These are phyloP conservation scores for Drosophila formosana DNA, from an alignment of 2,888 invertebrate genomes.

Conservation along the genomic window DNA sequence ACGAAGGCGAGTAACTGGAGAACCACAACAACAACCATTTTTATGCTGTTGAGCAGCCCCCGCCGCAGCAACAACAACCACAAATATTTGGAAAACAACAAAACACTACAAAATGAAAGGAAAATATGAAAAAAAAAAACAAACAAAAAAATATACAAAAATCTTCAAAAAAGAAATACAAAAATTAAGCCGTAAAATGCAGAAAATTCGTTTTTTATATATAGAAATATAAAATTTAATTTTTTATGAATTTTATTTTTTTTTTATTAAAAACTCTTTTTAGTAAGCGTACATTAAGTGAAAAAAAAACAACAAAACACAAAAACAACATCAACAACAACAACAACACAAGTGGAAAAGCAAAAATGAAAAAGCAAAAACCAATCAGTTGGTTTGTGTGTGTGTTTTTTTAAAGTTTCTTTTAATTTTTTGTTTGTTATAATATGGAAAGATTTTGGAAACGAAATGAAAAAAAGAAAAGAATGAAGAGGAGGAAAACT, in stretches of 20 bases:
- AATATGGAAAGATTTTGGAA: slow-evolving; percentile 17
- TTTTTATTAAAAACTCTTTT: slow-evolving; percentile 63
- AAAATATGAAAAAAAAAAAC: slow-evolving; percentile 21
- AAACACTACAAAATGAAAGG: slow-evolving; percentile 15
- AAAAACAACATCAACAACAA: slow-evolving; percentile 17
- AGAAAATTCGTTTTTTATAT: slow-evolving; percentile 70
- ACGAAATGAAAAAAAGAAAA: background rate
- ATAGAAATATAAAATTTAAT: slow-evolving; percentile 63
- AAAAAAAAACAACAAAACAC: slow-evolving; percentile 29
- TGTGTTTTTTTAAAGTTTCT: slow-evolving; percentile 30
- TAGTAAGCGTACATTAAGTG: slow-evolving; percentile 70
- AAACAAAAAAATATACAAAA: slow-evolving; percentile 23
- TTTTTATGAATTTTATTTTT: slow-evolving; percentile 65
- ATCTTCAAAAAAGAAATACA: slow-evolving; percentile 25
- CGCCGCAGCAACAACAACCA: slow-evolving; percentile 17
- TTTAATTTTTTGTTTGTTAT: slow-evolving; percentile 36
- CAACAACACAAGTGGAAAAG: slow-evolving; percentile 17
- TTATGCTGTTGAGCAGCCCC: slow-evolving; percentile 23
- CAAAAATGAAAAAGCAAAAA: slow-evolving; percentile 19
- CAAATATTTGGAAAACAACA: slow-evolving; percentile 21
- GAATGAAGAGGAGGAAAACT: background rate
- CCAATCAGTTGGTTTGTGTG: slow-evolving; percentile 28
- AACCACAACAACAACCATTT: slow-evolving; percentile 1
- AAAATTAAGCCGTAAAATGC: slow-evolving; percentile 45
- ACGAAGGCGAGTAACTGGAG: slow-evolving; percentile 3